phyloP scores from a whole-genome alignment of 1,140 invertebrate species.

The Drosophila tristis region DNA sequence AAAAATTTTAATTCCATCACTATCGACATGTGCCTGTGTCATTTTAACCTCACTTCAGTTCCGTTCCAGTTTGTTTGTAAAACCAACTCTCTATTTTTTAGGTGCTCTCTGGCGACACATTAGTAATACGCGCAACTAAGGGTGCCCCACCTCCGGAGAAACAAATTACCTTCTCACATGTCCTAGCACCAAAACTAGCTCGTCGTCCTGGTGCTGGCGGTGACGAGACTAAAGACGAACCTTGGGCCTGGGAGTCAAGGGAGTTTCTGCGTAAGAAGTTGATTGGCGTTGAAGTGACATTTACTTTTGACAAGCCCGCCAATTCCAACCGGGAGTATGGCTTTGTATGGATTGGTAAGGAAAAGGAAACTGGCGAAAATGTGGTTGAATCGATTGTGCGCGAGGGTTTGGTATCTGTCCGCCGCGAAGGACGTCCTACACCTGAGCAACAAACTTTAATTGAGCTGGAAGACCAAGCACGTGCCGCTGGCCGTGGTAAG shows the following conservation, averaged over 20 bases:
- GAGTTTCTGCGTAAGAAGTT: slow-evolving; percentile 97
- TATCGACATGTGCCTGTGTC: slow-evolving; percentile 14
- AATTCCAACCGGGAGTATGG: slow-evolving; percentile 94
- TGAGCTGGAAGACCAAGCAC: slow-evolving; percentile 96
- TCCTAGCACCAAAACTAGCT: slow-evolving; percentile 96
- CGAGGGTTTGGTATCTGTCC: slow-evolving; percentile 94
- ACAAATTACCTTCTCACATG: slow-evolving; percentile 94
- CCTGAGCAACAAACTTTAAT: slow-evolving; percentile 89
- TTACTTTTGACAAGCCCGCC: slow-evolving; percentile 89
- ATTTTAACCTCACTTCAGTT: slow-evolving; percentile 65
- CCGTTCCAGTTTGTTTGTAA: neutral
- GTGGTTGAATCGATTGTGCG: slow-evolving; percentile 93
- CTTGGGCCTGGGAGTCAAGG: slow-evolving; percentile 97
- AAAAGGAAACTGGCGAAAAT: slow-evolving; percentile 91
- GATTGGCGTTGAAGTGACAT: slow-evolving; percentile 94
- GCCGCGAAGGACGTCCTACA: slow-evolving; percentile 90
- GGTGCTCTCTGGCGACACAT: slow-evolving; percentile 95
- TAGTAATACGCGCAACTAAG: slow-evolving; percentile 93
- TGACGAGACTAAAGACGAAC: slow-evolving; percentile 93
- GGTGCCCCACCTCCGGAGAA: slow-evolving; percentile 94
- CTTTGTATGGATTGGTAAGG: slow-evolving; percentile 93
- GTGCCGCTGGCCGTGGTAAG: slow-evolving; percentile 93
- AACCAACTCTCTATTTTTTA: slow-evolving; percentile 75
- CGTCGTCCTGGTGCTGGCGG: slow-evolving; percentile 88
- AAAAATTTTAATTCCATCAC: too few relatives aligned